Percentiles rank a stretch among this genome's conserved stretches.
Conservation (phyloP, 1,140 invertebrate genomes). For the Drosophila gunungcola region DNA sequence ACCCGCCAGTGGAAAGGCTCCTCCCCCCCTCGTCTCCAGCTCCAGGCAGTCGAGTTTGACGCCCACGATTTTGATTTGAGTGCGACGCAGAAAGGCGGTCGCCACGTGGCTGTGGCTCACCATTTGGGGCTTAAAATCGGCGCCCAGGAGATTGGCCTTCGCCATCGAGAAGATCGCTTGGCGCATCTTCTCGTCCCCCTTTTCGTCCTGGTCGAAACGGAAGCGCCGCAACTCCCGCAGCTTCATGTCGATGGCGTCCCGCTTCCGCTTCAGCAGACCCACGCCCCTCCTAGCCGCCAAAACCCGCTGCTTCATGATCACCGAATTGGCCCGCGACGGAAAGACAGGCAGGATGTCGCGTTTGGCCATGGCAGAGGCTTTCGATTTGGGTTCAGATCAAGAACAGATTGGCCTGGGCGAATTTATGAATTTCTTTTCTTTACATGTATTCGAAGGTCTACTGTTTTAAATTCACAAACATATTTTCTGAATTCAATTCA, state of each 20-base stretch:
- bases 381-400: background rate
- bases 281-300: slow-evolving; percentile 57
- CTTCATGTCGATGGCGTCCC: slow-evolving; percentile 77
- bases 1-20: slow-evolving; percentile 51
- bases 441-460: background rate
- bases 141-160: slow-evolving; percentile 70
- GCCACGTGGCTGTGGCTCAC: slow-evolving; percentile 37
- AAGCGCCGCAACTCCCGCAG: slow-evolving; percentile 38
- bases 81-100: slow-evolving; percentile 6
- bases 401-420: background rate
- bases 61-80: slow-evolving; percentile 63
- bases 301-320: slow-evolving; percentile 66
- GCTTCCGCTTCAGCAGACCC: slow-evolving; percentile 66
- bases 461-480: background rate
- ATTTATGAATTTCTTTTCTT: background rate
- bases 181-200: slow-evolving; percentile 45
- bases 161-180: slow-evolving; percentile 71
- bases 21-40: slow-evolving; percentile 9
- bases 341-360: slow-evolving; percentile 59
- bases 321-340: slow-evolving; percentile 72
- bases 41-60: slow-evolving; percentile 57
- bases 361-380: slow-evolving; percentile 38
- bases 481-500: too few relatives aligned
- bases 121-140: slow-evolving; percentile 65
- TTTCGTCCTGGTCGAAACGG: slow-evolving; percentile 24